Evolutionary conservation across 1,140 invertebrate genomes (phyloP), one percentile per base, ranked within the genome.

Genomic region (Heliconius melpomene): DNA sequence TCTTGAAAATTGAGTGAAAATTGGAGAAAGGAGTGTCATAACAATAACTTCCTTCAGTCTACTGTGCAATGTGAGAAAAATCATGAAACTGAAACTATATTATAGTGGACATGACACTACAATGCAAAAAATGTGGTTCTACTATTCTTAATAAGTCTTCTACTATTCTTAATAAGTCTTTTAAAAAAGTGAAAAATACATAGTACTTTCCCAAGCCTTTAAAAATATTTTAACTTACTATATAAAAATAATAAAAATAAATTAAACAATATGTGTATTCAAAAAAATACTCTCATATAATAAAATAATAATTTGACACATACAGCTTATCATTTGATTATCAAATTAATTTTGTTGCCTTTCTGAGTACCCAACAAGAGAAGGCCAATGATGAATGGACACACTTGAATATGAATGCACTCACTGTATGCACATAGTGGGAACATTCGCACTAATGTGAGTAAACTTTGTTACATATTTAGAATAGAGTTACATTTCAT

Each of bases 371-470:
- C 26, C 40, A 79, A 73, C 60, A 40, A 77, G 76, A 77, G 66
- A 72, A 46, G 75, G 75, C 60, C 75, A 77, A 77, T 77, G 38
- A 80, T 80, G 82, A 83, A 83, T 83, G 75, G 82, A 38, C 66
- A 18, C 80, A 83, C 84, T 85, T 84, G 78, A 85, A 72, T 75
- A 78, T 85, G 50, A 85, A 85, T 80, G 84, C 80, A 54, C 72
- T 46, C 79, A 78, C 79, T 82, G 80, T 84, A 70, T 74, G 32
- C 77, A 18, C 18, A 52, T 52, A 83, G 75, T 84, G 83, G 82
- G 81, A 87, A 85, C 80, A 20, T 46, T 82, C 83, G 81, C 79
- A 83, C 80, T 83, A 85, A 83, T 66, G 76, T 79, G 79, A 75
- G 78, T 80, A 83, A 79, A 84, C 82, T 82, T 75, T 78, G 60